These are phyloP conservation scores for Pangasius sanitwongsei DNA, from an alignment of 2,797 vertebrate genomes.

Conservation along the genomic window DNA sequence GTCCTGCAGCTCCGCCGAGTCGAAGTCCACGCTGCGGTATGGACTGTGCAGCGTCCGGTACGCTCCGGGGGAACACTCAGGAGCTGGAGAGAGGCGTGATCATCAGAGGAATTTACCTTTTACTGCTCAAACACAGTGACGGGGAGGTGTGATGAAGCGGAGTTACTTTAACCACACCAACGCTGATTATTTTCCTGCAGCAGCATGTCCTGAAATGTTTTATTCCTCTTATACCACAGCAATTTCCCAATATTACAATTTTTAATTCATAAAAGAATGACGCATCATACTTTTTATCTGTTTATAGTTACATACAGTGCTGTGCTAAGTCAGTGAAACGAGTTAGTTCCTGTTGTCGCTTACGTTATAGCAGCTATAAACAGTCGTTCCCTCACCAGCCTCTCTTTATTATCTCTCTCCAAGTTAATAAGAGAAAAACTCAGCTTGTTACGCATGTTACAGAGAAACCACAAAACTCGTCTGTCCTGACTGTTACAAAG, in stretches of 20 bases:
- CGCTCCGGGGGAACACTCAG: slow-evolving; percentile 76
- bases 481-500: background rate
- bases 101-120: background rate
- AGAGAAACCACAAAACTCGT: background rate
- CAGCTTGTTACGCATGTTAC: background rate
- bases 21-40: slow-evolving; percentile 74
- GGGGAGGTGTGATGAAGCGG: too few relatives aligned
- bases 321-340: background rate
- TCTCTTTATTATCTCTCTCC: background rate
- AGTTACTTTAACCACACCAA: too few relatives aligned
- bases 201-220: too few relatives aligned
- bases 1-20: slow-evolving; percentile 81
- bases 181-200: too few relatives aligned
- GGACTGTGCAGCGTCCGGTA: slow-evolving; percentile 70
- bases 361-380: background rate
- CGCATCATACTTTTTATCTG: background rate
- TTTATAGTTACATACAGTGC: background rate
- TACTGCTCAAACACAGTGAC: background rate
- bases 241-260: background rate
- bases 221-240: background rate
- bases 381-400: background rate
- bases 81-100: slow-evolving; percentile 61
- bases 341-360: background rate
- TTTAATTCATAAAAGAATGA: background rate
- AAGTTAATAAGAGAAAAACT: background rate